Conservation (phyloP, 2,888 invertebrate species). For the Dexiosoma caninum region DNA sequence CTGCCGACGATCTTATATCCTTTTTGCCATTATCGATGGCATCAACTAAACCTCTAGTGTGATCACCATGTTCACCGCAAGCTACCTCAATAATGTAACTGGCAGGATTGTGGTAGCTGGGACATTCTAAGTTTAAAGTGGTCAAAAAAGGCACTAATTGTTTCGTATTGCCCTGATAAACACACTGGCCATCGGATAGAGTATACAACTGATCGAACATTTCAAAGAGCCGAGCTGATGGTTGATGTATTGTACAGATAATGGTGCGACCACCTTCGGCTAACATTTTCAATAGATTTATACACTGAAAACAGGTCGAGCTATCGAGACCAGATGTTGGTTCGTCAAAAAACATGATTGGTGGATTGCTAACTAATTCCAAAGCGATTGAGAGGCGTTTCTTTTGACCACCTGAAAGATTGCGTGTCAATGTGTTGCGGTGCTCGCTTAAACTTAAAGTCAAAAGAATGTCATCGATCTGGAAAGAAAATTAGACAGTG, state of each 20-base stretch:
- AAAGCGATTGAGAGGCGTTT: slow-evolving; percentile 96
- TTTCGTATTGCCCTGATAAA: slow-evolving; percentile 93
- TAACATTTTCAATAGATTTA: slow-evolving; percentile 90
- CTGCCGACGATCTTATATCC: slow-evolving; percentile 86
- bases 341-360: slow-evolving; percentile 98
- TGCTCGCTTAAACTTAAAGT: slow-evolving; percentile 92
- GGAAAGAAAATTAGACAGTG: slow-evolving; percentile 66
- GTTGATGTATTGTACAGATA: slow-evolving; percentile 95
- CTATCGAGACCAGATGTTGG: slow-evolving; percentile 98
- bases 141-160: slow-evolving; percentile 90
- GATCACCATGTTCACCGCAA: slow-evolving; percentile 96
- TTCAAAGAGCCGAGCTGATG: slow-evolving; percentile 96
- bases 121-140: slow-evolving; percentile 90
- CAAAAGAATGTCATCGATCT: slow-evolving; percentile 95
- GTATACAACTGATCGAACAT: slow-evolving; percentile 98
- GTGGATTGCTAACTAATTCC: slow-evolving; percentile 97
- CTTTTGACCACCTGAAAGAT: slow-evolving; percentile 96
- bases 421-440: slow-evolving; percentile 92
- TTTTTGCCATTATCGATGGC: slow-evolving; percentile 91
- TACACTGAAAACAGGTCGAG: slow-evolving; percentile 96
- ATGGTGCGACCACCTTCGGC: slow-evolving; percentile 95
- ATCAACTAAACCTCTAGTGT: slow-evolving; percentile 88
- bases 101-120: slow-evolving; percentile 97
- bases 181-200: slow-evolving; percentile 94
- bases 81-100: slow-evolving; percentile 98